Conservation (phyloP, 2,888 invertebrate species). For the Aleiodes leptofemur region DNA sequence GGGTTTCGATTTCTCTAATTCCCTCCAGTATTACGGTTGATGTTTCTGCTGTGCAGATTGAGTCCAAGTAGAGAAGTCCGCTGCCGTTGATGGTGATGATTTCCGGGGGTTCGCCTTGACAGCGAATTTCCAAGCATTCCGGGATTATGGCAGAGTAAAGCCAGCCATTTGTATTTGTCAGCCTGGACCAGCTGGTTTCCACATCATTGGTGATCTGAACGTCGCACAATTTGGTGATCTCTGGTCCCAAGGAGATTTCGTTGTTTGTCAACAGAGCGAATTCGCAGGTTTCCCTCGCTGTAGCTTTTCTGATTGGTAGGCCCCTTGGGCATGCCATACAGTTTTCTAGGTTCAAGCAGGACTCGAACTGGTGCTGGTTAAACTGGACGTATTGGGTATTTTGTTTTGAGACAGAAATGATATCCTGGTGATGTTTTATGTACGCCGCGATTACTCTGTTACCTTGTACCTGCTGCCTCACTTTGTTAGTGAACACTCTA, state of each 20-base stretch:
- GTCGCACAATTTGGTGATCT: background rate
- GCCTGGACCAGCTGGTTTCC: background rate
- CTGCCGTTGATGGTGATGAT: background rate
- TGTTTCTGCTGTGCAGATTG: background rate
- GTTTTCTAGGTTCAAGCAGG: background rate
- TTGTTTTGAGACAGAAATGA: background rate
- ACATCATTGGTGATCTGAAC: background rate
- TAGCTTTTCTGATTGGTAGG: background rate
- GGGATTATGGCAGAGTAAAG: background rate
- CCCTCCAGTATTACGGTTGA: background rate
- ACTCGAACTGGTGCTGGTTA: background rate
- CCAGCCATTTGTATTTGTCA: background rate
- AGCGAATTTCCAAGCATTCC: background rate
- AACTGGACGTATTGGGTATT: background rate
- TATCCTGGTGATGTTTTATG: background rate
- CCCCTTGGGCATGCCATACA: background rate
- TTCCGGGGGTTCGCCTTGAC: background rate
- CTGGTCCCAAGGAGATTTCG: no score
- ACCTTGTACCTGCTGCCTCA: background rate
- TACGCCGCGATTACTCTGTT: background rate
- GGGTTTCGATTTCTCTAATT: background rate
- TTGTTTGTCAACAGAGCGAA: no score
- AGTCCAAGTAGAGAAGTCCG: background rate
- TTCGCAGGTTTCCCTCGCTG: no score
- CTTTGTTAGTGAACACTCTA: background rate